Base-by-base conservation (phyloP, 2,888 invertebrate species). In the Lithophane ornitopus region DNA sequence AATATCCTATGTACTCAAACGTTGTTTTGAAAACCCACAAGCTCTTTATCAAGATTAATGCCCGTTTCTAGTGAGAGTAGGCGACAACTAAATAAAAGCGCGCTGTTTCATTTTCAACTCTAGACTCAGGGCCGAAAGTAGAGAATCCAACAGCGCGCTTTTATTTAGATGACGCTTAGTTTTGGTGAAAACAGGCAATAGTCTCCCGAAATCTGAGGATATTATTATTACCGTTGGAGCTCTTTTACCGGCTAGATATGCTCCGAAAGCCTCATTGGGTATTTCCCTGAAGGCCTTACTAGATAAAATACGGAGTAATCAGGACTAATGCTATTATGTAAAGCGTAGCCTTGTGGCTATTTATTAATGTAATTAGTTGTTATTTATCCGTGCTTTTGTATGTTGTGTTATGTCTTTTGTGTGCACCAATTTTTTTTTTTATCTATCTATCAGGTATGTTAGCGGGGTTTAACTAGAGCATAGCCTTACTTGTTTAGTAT, bases 1-100 rank as follows among this genome's bases (percentile, higher is more conserved):
- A 71, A 69, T 73, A 68, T 34, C 2, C 4, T 65, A 82, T 44
- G 58, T 80, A 82, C 83, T 80, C 70, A 69, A 46, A 67, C 67
- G 65, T 58, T 73, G 66, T 76, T 71, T 67, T 66, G 73, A 75
- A 79, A 85, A 70, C 80, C 85, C 73, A 77, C 80, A 75, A 74
- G 59, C 74, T 62, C 78, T 85, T 87, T 82, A 68, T 71, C 77
- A 78, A 80, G 83, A 82, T 80, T 76, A 82, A 58, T 56, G n/a
- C 56, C 11, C 6, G 3, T 34, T 67, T 56, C 11, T 6, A 11
- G 9, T 11, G 16, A 34, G 34, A 34, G 11, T 34, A 67, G 11
- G 34, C 58, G n/a, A n/a, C n/a, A 34, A 34, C 7, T 67, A 58
- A n/a, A 28, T 7, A 26, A 3, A 19, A 28, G 1, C 52, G 9